These are phyloP conservation scores for Harpegnathos saltator DNA, from an alignment of 1,140 invertebrate genomes.

Conservation along the genomic window DNA sequence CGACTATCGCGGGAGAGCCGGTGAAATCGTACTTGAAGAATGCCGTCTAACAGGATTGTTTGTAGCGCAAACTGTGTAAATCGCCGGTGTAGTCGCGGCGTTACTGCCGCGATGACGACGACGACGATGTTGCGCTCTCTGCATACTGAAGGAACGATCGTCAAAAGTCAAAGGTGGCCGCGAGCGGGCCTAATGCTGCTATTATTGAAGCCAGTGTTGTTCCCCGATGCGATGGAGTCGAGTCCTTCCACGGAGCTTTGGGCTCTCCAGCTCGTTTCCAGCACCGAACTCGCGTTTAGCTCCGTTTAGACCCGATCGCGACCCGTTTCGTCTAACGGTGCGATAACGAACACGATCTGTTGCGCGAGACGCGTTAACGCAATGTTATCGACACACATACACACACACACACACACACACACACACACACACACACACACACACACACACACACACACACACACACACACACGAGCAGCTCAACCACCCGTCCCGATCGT, in stretches of 20 bases:
- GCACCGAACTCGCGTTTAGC: background rate
- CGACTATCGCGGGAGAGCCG: background rate
- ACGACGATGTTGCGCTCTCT: background rate
- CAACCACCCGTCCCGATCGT: background rate
- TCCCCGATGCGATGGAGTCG: no score
- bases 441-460: no score
- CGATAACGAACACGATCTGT: background rate
- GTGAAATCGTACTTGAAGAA: constrained; percentile 38
- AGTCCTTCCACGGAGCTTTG: no score
- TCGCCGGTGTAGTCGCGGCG: background rate
- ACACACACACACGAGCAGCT: constrained; percentile 15
- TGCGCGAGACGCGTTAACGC: background rate
- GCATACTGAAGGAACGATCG: constrained; percentile 6
- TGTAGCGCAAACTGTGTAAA: constrained; percentile 43
- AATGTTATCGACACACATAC: background rate
- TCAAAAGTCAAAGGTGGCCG: background rate
- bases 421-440: no score
- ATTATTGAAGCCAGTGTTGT: constrained; percentile 29
- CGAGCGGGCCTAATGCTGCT: background rate
- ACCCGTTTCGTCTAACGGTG: background rate
- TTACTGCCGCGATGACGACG: no score
- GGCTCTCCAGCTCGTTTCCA: background rate
- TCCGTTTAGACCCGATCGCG: background rate
- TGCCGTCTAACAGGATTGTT: constrained; percentile 44
- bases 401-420: no score